Evolutionary conservation across 2,888 invertebrate species (phyloP).

Genomic region (Fragum whitleyi): DNA sequence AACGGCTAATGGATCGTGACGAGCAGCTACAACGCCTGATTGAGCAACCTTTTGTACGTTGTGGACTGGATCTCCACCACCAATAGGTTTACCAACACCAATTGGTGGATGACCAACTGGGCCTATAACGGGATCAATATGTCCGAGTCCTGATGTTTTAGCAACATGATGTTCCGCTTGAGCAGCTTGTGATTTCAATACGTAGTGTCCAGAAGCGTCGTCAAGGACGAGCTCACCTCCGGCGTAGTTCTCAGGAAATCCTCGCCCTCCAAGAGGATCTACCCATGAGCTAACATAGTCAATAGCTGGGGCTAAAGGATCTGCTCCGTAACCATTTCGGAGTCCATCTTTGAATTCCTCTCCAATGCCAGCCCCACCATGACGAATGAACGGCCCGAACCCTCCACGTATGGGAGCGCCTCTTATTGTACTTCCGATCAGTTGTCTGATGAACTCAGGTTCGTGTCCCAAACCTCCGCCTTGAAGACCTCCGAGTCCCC

Average conservation of each 20-base stretch:
- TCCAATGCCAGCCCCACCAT: constrained; percentile 41
- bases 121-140: not conserved
- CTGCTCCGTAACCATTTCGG: constrained; percentile 16
- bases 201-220: constrained; percentile 18
- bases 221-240: constrained; percentile 37
- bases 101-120: not conserved
- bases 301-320: not conserved
- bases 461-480: not conserved
- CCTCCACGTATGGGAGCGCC: constrained; percentile 33
- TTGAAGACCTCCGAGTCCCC: not conserved
- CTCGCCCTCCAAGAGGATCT: constrained; percentile 35
- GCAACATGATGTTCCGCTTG: constrained; percentile 25
- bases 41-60: constrained; percentile 41
- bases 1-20: constrained; percentile 44
- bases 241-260: constrained; percentile 31
- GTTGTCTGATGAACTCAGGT: constrained; percentile 5
- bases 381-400: constrained; percentile 31
- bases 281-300: constrained; percentile 24
- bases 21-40: constrained; percentile 34
- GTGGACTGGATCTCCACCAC: constrained; percentile 33
- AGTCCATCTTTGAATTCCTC: constrained; percentile 32
- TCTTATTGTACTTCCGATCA: constrained; percentile 43
- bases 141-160: constrained; percentile 19
- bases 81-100: constrained; percentile 3
- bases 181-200: not conserved